These are phyloP conservation scores for Columbina picui DNA, from an alignment of 2,113 vertebrate genomes.

Conservation along the genomic window DNA sequence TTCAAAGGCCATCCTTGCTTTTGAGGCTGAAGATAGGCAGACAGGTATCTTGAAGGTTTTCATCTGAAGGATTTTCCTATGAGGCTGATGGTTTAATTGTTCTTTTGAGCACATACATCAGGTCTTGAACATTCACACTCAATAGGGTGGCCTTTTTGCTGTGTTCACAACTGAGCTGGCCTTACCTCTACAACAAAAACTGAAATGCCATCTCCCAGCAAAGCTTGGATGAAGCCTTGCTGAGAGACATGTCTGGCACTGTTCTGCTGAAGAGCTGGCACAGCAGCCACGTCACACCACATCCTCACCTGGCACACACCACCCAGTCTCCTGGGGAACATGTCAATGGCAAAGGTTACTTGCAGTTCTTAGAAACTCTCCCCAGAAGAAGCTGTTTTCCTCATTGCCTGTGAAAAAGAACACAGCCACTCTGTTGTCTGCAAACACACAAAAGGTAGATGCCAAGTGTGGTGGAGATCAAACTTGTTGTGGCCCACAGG, in stretches of 20 bases:
- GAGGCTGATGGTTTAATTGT: not conserved
- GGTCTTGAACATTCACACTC: not conserved
- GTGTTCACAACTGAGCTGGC: not conserved
- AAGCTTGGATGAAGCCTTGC: not conserved
- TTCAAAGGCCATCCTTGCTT: conserved; percentile 22
- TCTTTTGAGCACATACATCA: not conserved
- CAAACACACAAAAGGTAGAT: not conserved
- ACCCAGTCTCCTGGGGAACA: not conserved
- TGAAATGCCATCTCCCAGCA: not conserved
- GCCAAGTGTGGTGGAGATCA: not conserved
- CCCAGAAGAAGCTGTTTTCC: not conserved
- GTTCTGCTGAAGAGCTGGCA: not conserved
- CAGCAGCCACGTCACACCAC: not conserved
- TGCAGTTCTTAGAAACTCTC: not conserved
- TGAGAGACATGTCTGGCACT: not conserved
- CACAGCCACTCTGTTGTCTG: not conserved
- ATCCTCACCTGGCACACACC: not conserved
- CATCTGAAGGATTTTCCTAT: not conserved
- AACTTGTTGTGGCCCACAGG: not conserved
- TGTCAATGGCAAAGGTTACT: not conserved
- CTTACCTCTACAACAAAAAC: not conserved
- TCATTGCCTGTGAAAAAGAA: not conserved
- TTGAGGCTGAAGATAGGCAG: not conserved
- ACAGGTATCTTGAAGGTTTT: not conserved
- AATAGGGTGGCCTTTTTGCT: not conserved